Conservation (phyloP, 2,888 invertebrate genomes). For the Seira ritae region DNA sequence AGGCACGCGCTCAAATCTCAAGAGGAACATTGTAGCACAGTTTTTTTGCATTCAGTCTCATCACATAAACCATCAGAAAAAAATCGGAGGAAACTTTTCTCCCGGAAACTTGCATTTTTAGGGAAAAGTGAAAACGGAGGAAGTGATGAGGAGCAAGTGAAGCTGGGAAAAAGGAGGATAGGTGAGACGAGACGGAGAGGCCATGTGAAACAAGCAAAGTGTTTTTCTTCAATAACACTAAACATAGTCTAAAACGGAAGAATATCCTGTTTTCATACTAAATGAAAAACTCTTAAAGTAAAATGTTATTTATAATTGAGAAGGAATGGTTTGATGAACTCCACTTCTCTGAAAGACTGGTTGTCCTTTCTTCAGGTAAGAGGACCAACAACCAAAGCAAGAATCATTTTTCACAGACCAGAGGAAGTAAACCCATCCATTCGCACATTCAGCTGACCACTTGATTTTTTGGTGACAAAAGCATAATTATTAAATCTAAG, state of each 20-base stretch:
- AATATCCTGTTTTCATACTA: not conserved
- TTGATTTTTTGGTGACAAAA: constrained; percentile 3
- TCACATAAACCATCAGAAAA: constrained; percentile 14
- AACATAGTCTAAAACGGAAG: not conserved
- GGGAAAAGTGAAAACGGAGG: not conserved
- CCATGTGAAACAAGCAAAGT: not conserved
- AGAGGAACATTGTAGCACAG: constrained; percentile 22
- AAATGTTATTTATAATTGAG: too few relatives aligned
- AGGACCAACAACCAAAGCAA: too few relatives aligned
- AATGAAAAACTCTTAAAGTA: too few relatives aligned
- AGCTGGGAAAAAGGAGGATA: not conserved
- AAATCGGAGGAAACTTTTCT: constrained; percentile 28
- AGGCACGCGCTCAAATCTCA: constrained; percentile 32
- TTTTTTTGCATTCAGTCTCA: not conserved
- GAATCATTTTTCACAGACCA: not conserved
- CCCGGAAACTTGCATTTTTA: constrained; percentile 19
- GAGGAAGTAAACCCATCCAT: too few relatives aligned
- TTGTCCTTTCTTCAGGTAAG: too few relatives aligned
- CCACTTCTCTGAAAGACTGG: too few relatives aligned
- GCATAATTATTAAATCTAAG: constrained; percentile 3
- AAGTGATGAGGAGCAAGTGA: not conserved
- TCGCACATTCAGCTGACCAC: not conserved
- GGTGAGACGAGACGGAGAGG: not conserved
- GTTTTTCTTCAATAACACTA: too few relatives aligned
- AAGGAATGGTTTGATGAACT: too few relatives aligned